phyloP scores from a whole-genome alignment of 2,888 invertebrate genomes.

The Dryadula phaetusa region DNA sequence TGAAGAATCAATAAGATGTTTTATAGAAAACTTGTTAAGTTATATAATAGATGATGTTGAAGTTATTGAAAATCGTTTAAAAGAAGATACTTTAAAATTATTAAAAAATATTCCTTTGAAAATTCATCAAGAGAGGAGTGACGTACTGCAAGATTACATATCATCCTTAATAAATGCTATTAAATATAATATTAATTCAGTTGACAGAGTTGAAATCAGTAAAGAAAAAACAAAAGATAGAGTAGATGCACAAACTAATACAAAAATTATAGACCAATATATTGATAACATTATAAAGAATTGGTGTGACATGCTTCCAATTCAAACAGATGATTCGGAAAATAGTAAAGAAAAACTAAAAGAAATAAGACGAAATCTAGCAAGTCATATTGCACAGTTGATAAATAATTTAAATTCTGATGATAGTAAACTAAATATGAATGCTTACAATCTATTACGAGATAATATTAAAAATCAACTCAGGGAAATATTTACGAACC shows the following conservation, averaged over 20 bases:
- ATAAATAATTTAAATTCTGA: slow-evolving; percentile 4
- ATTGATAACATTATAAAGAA: neutral
- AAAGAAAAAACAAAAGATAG: neutral
- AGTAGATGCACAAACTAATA: neutral
- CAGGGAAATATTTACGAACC: slow-evolving; percentile 45
- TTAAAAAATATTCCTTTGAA: slow-evolving; percentile 18
- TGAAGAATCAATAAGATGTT: neutral
- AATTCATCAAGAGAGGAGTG: slow-evolving; percentile 14
- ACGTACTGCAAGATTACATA: neutral
- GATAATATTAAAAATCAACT: slow-evolving; percentile 15
- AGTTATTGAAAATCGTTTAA: slow-evolving; percentile 19
- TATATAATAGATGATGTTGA: slow-evolving; percentile 10
- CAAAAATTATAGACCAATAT: neutral
- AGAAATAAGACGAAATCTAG: slow-evolving; percentile 4
- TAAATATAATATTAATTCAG: slow-evolving; percentile 44
- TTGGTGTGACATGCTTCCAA: slow-evolving; percentile 21
- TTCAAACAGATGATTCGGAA: neutral
- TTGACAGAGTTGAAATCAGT: neutral
- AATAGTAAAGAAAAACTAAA: neutral
- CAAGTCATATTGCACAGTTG: neutral
- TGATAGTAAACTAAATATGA: neutral
- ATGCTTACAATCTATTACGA: slow-evolving; percentile 5
- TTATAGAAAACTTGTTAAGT: slow-evolving; percentile 7
- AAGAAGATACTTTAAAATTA: slow-evolving; percentile 11
- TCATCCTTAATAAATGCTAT: slow-evolving; percentile 51